phyloP scores from a whole-genome alignment of 2,113 vertebrate genomes.

The Dicaeum eximium region DNA sequence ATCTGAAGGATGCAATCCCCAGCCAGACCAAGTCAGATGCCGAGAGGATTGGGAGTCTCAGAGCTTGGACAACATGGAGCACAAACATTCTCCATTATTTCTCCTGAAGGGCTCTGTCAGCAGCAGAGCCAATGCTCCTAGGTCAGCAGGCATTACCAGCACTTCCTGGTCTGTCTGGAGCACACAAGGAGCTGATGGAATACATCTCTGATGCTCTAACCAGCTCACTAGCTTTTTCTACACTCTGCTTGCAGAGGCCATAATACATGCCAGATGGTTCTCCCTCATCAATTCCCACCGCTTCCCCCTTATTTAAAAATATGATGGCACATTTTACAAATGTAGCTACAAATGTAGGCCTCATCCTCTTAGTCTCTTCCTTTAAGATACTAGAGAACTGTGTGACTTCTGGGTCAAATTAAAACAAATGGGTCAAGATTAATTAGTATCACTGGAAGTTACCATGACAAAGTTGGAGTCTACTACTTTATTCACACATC shows the following conservation, averaged over 20 bases:
- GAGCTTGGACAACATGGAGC: background rate
- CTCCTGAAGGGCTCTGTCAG: background rate
- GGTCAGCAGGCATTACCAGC: background rate
- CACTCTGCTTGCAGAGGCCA: background rate
- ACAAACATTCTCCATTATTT: background rate
- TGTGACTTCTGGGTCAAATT: background rate
- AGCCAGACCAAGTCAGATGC: background rate
- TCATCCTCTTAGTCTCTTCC: background rate
- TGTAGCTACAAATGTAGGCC: background rate
- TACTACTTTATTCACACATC: background rate
- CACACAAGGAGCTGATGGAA: background rate
- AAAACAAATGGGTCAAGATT: background rate
- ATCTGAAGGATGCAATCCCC: background rate
- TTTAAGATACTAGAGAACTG: background rate
- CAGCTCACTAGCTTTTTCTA: background rate
- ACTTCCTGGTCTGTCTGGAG: background rate
- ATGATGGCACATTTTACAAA: background rate
- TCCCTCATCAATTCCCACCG: background rate
- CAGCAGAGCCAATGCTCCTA: background rate
- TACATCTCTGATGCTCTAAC: background rate
- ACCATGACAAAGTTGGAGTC: background rate
- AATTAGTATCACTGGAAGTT: background rate
- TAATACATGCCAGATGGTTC: fast-evolving
- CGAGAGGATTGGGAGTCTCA: background rate
- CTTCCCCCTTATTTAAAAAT: background rate